These are phyloP conservation scores for Cyclargus thomasi DNA, from an alignment of 1,140 invertebrate species.

Conservation along the genomic window DNA sequence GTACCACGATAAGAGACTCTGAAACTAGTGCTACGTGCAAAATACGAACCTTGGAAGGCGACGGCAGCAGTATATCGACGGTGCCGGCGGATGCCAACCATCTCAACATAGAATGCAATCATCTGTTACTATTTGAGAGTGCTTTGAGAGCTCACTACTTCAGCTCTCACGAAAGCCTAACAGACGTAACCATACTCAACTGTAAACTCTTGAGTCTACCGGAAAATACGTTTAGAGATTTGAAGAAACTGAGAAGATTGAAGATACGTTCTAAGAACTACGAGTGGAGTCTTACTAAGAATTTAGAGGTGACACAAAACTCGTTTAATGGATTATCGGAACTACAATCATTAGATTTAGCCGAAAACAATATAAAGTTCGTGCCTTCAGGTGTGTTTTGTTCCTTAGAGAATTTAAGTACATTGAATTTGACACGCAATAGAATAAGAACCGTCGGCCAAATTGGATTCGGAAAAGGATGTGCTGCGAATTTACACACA, in stretches of 20 bases:
- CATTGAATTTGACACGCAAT: constrained; percentile 89
- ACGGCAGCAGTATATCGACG: constrained; percentile 78
- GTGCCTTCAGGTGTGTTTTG: constrained; percentile 86
- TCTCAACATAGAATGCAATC: constrained; percentile 84
- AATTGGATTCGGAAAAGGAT: constrained; percentile 80
- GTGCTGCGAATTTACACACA: constrained; percentile 78
- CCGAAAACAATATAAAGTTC: constrained; percentile 87
- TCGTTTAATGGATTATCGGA: constrained; percentile 84
- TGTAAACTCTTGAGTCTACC: constrained; percentile 89
- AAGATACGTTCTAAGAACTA: constrained; percentile 84
- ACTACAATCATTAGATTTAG: constrained; percentile 85
- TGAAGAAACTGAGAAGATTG: constrained; percentile 84
- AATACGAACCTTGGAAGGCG: constrained; percentile 81
- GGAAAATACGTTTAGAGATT: constrained; percentile 83
- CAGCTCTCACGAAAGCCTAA: constrained; percentile 82
- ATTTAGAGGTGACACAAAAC: constrained; percentile 80
- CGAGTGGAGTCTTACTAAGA: constrained; percentile 84
- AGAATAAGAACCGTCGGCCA: constrained; percentile 83
- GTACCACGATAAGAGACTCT: constrained; percentile 42
- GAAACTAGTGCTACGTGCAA: constrained; percentile 80
- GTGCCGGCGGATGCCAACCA: constrained; percentile 80
- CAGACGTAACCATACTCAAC: constrained; percentile 82
- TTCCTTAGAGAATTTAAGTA: constrained; percentile 84
- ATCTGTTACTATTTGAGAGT: constrained; percentile 87
- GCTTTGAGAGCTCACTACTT: constrained; percentile 82